Evolutionary conservation across 2,113 vertebrate species (phyloP).

Genomic region (Mirounga angustirostris): DNA sequence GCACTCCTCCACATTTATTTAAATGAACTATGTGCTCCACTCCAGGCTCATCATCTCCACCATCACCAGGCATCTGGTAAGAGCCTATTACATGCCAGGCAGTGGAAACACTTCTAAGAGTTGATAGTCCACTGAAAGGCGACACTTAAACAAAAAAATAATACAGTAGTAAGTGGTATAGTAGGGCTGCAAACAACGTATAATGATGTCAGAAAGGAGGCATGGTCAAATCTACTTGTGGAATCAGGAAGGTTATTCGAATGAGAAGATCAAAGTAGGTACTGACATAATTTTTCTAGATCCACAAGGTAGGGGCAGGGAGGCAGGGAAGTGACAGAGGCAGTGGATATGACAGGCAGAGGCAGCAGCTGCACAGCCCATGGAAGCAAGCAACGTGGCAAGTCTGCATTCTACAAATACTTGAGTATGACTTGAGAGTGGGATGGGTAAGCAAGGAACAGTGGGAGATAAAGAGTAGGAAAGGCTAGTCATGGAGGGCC

Average conservation of each 20-base stretch:
- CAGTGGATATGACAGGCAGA: neutral
- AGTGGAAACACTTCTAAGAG: neutral
- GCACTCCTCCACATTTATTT: neutral
- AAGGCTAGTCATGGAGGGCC: neutral
- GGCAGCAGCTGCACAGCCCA: neutral
- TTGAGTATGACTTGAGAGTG: neutral
- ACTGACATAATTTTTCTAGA: conserved; percentile 17
- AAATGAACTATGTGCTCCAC: neutral
- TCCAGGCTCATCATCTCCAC: neutral
- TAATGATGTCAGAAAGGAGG: neutral
- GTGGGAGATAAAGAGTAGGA: neutral
- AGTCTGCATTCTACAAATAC: neutral
- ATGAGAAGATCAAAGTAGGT: neutral
- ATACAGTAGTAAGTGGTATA: neutral
- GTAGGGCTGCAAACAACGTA: conserved; percentile 33
- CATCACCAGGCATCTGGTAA: neutral
- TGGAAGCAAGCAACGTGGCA: neutral
- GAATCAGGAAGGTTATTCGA: neutral
- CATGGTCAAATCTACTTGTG: conserved; percentile 24
- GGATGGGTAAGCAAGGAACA: neutral
- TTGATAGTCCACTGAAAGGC: neutral
- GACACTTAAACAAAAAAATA: neutral
- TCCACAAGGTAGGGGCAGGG: neutral
- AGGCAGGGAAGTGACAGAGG: neutral
- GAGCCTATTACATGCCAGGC: neutral